A percentile compares a stretch with the other conserved stretches of the same genome.
Evolutionary conservation across 2,888 invertebrate species (phyloP).

Genomic region (Pheosia gnoma): DNA sequence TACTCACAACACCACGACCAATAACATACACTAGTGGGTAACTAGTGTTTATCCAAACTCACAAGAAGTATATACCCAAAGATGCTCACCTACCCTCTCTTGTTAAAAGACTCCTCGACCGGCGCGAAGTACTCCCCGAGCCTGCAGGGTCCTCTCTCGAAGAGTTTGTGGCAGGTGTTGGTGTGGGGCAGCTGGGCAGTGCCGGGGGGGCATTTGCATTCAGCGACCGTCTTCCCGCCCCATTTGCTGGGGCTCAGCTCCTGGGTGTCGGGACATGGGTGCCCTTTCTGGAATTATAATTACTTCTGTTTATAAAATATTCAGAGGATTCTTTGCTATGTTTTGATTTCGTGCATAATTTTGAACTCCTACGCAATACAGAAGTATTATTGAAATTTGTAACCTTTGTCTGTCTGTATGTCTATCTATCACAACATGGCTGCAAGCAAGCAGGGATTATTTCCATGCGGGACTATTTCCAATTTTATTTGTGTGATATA

Average conservation of each 20-base stretch:
- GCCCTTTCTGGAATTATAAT: constrained; percentile 81
- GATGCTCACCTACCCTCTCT: constrained; percentile 81
- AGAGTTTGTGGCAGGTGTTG: constrained; percentile 89
- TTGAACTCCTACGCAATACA: too few species aligned
- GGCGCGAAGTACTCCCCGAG: constrained; percentile 91
- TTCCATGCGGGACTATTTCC: too few species aligned
- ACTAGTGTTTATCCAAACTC: too few species aligned
- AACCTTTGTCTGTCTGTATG: too few species aligned
- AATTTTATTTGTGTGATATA: too few species aligned
- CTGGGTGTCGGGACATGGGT: constrained; percentile 93
- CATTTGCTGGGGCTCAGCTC: constrained; percentile 88
- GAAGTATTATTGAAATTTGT: too few species aligned
- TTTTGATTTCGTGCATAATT: too few species aligned
- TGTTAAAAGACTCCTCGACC: constrained; percentile 80
- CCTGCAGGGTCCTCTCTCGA: constrained; percentile 89
- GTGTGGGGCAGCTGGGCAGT: constrained; percentile 88
- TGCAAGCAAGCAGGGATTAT: too few species aligned
- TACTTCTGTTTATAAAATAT: not conserved
- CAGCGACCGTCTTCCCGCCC: constrained; percentile 86
- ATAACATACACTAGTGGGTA: too few species aligned
- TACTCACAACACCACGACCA: too few species aligned
- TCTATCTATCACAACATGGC: too few species aligned
- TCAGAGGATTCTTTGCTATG: not conserved
- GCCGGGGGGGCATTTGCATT: constrained; percentile 93
- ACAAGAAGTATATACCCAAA: constrained; percentile 1